Evolutionary conservation across 1,140 invertebrate genomes (phyloP).

Genomic region (Rhagoletis zephyria): DNA sequence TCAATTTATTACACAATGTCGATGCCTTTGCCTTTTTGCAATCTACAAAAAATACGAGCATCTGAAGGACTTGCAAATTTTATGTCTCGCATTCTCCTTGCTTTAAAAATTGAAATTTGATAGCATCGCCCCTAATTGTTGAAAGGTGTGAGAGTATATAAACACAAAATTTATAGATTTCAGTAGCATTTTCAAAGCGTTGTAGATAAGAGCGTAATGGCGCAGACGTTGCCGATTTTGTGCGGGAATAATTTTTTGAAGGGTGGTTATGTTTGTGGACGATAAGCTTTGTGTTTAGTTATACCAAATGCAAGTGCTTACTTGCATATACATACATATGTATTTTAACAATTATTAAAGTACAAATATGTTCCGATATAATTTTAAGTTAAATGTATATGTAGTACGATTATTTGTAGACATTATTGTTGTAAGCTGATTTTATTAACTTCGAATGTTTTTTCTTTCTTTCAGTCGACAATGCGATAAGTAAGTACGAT

Average conservation of each 20-base stretch:
- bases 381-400: not conserved
- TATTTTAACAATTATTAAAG: too few species aligned
- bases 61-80: constrained; percentile 2
- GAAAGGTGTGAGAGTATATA: constrained; percentile 36
- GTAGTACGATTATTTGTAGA: too few species aligned
- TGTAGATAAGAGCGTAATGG: constrained; percentile 23
- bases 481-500: constrained; percentile 71
- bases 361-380: not conserved
- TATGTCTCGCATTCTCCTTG: not conserved
- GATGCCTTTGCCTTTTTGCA: too few species aligned
- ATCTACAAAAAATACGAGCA: not conserved
- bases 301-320: too few species aligned
- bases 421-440: not conserved
- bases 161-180: constrained; percentile 55
- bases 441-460: not conserved
- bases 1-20: too few species aligned
- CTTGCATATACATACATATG: too few species aligned
- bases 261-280: not conserved
- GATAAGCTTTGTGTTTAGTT: not conserved
- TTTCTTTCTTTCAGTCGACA: constrained; percentile 68
- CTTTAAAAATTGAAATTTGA: not conserved
- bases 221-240: not conserved
- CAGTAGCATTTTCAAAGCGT: constrained; percentile 34
- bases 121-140: not conserved
- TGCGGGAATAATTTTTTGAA: not conserved